phyloP scores from a whole-genome alignment of 2,113 vertebrate species.

The Todiramphus chloris region DNA sequence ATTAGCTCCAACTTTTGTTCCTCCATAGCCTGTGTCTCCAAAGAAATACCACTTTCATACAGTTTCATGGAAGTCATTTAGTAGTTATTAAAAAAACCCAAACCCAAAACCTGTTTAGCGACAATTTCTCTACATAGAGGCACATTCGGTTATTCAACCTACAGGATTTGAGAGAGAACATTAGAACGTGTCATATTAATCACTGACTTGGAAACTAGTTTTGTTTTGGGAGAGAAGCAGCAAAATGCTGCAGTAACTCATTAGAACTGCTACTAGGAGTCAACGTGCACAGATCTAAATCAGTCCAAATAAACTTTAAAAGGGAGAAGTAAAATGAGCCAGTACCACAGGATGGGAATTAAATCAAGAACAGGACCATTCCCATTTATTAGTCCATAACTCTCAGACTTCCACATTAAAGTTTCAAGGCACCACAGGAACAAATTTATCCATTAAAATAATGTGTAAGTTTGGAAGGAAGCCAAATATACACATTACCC shows the following conservation, averaged over 20 bases:
- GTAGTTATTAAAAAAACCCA: not conserved
- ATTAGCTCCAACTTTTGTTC: not conserved
- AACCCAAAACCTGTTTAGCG: not conserved
- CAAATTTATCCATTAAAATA: not conserved
- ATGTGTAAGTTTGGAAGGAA: not conserved
- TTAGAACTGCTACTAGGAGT: not conserved
- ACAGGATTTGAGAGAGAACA: not conserved
- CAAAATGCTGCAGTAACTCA: not conserved
- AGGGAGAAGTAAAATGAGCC: not conserved
- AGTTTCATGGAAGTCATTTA: not conserved
- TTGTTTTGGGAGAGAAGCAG: not conserved
- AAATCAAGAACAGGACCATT: not conserved
- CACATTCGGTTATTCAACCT: not conserved
- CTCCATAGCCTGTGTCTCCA: not conserved
- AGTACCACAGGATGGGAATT: not conserved
- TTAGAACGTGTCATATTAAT: not conserved
- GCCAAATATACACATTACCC: accelerated
- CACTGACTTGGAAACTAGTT: not conserved
- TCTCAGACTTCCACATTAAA: not conserved
- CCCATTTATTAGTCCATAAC: not conserved
- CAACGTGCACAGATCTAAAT: not conserved
- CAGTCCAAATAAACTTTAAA: not conserved
- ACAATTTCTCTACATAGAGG: not conserved
- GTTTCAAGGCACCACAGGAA: not conserved
- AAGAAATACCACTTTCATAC: not conserved